Conservation (phyloP, 2,888 invertebrate species). For the Falcaria lacertinaria region DNA sequence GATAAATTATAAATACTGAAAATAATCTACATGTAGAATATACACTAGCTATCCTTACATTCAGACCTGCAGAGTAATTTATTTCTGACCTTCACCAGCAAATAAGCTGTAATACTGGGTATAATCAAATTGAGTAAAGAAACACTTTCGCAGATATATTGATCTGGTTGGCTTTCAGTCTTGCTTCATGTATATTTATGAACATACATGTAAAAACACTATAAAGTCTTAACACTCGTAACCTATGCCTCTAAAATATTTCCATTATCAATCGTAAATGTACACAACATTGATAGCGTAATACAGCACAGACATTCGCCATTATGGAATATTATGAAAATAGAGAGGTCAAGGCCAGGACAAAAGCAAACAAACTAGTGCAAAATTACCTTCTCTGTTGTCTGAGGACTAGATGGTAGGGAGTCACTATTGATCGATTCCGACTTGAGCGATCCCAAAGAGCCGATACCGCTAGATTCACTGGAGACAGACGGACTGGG, state of each 20-base stretch:
- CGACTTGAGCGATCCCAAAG: conserved; percentile 75
- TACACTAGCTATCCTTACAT: no score
- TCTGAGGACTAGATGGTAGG: conserved; percentile 75
- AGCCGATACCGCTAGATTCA: conserved; percentile 82
- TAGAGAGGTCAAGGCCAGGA: conserved; percentile 79
- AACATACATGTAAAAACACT: no score
- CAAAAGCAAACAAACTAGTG: conserved; percentile 70
- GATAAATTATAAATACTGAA: background rate
- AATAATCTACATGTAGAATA: no score
- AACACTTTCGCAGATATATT: no score
- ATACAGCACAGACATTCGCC: conserved; percentile 63
- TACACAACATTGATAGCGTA: conserved; percentile 68
- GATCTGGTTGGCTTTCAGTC: no score
- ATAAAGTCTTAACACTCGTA: conserved; percentile 2
- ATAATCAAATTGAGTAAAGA: no score
- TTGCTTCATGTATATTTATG: no score
- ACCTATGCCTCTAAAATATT: conserved; percentile 34
- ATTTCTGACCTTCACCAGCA: no score
- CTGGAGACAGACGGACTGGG: conserved; percentile 80
- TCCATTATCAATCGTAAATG: conserved; percentile 55
- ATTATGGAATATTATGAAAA: conserved; percentile 80
- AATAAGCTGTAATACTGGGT: no score
- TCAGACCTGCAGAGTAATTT: no score
- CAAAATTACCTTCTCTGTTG: conserved; percentile 72
- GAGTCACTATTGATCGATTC: conserved; percentile 73